Base-by-base conservation (phyloP, 2,797 vertebrate species). In the Melanotaenia nigrans region DNA sequence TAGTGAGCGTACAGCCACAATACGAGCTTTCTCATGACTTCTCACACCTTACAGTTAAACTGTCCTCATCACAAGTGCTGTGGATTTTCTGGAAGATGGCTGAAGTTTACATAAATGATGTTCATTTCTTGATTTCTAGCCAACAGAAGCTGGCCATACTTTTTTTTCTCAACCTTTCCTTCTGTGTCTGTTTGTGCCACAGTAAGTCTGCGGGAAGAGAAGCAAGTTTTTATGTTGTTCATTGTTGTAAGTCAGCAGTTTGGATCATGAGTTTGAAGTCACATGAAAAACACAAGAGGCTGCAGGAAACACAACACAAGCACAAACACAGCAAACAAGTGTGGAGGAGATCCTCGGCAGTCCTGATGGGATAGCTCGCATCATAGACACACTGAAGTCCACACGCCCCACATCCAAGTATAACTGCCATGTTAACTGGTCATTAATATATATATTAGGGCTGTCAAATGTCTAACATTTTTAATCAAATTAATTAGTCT, bases 241-340 rank as follows among this genome's bases (percentile, higher is more conserved):
- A 24, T 24, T 45, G 47, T 59, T 8, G 45, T 13, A 60, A 54
- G 59, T 60, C 64, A 56, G 58, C 11, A 0, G 55, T 64, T 75
- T 30, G 33, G 32, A 55, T 32, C 78, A 64, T 28, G 68, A 47
- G 20, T 49, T 25, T 42, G 11, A 25, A 69, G 53, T 79, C 78
- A 79, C 64, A 71, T 56, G 72, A 51, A 63, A 10, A 63, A 42
- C 54, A 66, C 40, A 62, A 61, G 56, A 76, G 30, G 56, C 61
- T 65, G 24, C 38, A 65, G 61, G 55, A 64, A 64, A 56, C 22
- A 5, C 24, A 35, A n/a, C 61, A 65, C 24, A 13, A 33, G 20
- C n/a, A 51, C 42, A 20, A 8, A 49, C 45, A 20, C 18, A 47
- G 11, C 9, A 24, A 10, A 51, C n/a, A 22, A 1, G 10, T 22